These are phyloP conservation scores for Dinomys branickii DNA, from an alignment of 2,113 vertebrate genomes.

Conservation along the genomic window DNA sequence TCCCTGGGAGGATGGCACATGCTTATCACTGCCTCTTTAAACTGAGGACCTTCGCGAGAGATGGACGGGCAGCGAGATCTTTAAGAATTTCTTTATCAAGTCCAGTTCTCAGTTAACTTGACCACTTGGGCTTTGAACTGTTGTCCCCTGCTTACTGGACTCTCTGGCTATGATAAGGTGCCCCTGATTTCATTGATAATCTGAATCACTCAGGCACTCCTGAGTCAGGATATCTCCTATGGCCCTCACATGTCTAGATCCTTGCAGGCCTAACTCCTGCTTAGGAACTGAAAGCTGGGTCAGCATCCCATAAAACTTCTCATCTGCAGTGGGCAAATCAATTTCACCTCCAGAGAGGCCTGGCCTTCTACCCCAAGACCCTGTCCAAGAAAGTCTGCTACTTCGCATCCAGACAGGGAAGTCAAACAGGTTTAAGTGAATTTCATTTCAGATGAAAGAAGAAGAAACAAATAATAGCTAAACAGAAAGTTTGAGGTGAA, in stretches of 20 bases:
- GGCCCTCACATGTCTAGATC: not conserved
- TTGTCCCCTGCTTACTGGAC: not conserved
- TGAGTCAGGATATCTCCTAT: not conserved
- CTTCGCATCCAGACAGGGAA: not conserved
- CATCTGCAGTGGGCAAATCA: not conserved
- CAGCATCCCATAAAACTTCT: not conserved
- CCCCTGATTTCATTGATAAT: not conserved
- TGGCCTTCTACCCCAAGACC: not conserved
- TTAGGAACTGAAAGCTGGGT: not conserved
- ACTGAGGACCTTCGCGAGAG: too few species aligned
- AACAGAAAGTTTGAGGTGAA: not conserved
- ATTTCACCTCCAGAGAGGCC: not conserved
- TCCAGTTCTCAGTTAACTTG: not conserved
- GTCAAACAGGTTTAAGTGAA: not conserved
- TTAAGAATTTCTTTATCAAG: not conserved
- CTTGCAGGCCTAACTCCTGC: not conserved
- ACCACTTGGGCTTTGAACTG: not conserved
- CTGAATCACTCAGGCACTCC: not conserved
- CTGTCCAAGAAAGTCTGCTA: not conserved
- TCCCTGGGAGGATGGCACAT: not conserved
- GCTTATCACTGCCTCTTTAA: not conserved
- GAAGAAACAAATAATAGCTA: conserved; percentile 52
- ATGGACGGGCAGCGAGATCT: not conserved
- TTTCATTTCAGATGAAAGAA: not conserved
- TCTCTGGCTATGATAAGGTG: not conserved